Evolutionary conservation across 92 coral and sea anemone genomes (phyloP).

Genomic region (Parazoanthus atlanticus): DNA sequence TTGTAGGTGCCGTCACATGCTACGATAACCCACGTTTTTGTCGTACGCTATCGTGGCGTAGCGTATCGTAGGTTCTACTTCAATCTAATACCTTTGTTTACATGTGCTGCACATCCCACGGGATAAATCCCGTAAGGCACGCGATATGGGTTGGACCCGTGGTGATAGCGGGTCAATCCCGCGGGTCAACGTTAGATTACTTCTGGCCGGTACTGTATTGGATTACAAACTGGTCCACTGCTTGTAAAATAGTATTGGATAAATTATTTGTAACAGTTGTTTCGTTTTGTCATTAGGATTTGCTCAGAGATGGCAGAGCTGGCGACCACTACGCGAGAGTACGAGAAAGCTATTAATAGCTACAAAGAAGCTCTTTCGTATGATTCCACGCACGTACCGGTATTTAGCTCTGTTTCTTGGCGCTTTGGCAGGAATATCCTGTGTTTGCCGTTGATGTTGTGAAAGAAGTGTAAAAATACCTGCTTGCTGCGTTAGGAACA

Average conservation of each 20-base stretch:
- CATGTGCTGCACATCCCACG: no score
- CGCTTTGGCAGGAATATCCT: neutral
- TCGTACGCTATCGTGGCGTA: no score
- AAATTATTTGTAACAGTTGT: neutral
- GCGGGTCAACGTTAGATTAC: no score
- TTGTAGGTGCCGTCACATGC: no score
- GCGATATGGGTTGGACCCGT: no score
- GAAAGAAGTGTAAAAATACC: neutral
- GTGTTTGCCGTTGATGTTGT: neutral
- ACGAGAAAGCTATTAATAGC: slow-evolving; percentile 89
- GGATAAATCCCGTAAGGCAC: no score
- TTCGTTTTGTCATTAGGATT: slow-evolving; percentile 57
- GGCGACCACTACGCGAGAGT: slow-evolving; percentile 81
- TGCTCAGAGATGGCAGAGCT: slow-evolving; percentile 98
- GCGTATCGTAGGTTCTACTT: no score
- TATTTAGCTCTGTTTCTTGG: slow-evolving; percentile 22
- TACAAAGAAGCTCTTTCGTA: slow-evolving; percentile 93
- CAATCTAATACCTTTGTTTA: no score
- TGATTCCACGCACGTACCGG: slow-evolving; percentile 81
- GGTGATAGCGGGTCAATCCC: no score
- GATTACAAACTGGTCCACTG: neutral
- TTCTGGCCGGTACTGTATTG: no score
- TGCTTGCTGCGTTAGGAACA: neutral
- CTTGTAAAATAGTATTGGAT: neutral
- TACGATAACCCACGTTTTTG: no score